Conservation (phyloP, 2,888 invertebrate genomes). For the Patella pellucida region DNA sequence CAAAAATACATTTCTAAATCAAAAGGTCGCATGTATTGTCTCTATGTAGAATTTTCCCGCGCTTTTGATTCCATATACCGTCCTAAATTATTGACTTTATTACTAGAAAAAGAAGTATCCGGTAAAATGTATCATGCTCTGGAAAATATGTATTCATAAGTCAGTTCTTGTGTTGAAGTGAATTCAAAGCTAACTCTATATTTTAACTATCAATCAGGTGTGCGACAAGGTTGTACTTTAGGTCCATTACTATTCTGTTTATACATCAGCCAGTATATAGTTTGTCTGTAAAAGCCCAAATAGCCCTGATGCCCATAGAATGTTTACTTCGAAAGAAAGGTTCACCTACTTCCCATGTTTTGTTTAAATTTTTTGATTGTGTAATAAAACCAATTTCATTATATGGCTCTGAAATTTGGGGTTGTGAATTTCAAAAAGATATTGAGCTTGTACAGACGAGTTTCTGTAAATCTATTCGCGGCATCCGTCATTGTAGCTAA, state of each 20-base stretch:
- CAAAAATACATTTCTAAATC: background rate
- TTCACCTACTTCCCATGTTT: no score
- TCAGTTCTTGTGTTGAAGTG: no score
- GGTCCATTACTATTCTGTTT: background rate
- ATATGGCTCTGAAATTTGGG: no score
- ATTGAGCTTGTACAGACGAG: no score
- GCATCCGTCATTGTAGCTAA: no score
- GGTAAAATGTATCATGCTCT: background rate
- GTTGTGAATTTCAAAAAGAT: no score
- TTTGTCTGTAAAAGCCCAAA: no score
- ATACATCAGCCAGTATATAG: background rate
- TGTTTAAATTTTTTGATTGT: no score
- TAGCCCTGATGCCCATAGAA: no score
- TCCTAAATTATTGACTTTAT: background rate
- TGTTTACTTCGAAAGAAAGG: no score
- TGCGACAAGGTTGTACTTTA: background rate
- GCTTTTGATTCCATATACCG: background rate
- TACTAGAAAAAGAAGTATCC: background rate
- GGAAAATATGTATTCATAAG: background rate
- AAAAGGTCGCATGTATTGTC: background rate
- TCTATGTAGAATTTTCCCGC: background rate
- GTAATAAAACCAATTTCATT: no score
- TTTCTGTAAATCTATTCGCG: no score
- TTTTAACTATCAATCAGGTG: background rate
- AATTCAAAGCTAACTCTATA: background rate